A percentile compares a stretch with the other conserved stretches of the same genome.
phyloP scores from a whole-genome alignment of 2,888 invertebrate species.

The Ctenicera cuprea region DNA sequence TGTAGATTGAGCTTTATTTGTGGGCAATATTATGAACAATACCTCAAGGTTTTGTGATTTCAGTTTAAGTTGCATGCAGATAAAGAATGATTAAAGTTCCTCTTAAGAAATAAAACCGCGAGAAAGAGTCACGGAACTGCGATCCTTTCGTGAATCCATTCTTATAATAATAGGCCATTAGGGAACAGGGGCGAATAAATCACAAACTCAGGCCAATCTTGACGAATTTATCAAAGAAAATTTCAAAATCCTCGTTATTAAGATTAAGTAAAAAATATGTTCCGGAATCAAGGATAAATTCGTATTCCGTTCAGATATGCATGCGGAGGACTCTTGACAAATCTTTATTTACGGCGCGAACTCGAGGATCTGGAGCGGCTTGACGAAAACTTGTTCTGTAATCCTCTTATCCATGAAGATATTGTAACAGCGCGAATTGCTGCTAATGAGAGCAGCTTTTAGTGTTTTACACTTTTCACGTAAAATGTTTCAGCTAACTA shows the following conservation, averaged over 20 bases:
- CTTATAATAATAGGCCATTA: constrained; percentile 54
- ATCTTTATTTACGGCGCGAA: constrained; percentile 59
- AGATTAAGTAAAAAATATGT: constrained; percentile 65
- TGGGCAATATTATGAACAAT: neutral
- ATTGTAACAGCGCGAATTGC: constrained; percentile 48
- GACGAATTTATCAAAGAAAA: constrained; percentile 61
- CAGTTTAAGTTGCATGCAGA: constrained; percentile 36
- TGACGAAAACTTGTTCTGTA: constrained; percentile 53
- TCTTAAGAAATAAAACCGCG: constrained; percentile 44
- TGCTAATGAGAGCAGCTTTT: constrained; percentile 51
- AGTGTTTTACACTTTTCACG: constrained; percentile 44
- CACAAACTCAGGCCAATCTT: constrained; percentile 57
- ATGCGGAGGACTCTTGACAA: constrained; percentile 57
- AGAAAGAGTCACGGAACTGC: constrained; percentile 44
- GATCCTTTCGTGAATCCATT: constrained; percentile 42
- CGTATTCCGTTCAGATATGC: constrained; percentile 58
- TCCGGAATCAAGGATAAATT: constrained; percentile 60
- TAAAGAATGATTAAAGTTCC: constrained; percentile 46
- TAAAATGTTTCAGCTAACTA: constrained; percentile 32
- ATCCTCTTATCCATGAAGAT: constrained; percentile 52
- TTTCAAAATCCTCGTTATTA: constrained; percentile 63
- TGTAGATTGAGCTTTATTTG: neutral
- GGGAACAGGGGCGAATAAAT: constrained; percentile 55
- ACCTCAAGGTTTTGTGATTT: constrained; percentile 12
- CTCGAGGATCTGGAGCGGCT: constrained; percentile 44